Evolutionary conservation across 1,140 invertebrate species (phyloP).

Genomic region (Drosophila sp.): DNA sequence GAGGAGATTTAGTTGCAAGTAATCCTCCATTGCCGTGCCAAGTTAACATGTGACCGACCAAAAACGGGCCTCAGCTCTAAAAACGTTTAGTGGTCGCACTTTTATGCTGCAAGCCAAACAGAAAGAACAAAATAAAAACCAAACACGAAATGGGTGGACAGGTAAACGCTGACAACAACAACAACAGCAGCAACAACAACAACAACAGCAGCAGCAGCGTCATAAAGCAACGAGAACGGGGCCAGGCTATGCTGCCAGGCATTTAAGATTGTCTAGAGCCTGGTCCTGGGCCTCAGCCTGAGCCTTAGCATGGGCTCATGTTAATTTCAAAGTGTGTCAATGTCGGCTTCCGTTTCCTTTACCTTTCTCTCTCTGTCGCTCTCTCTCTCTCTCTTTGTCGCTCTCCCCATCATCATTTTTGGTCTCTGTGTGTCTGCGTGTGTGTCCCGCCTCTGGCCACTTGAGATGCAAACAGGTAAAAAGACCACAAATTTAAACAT

Average conservation of each 20-base stretch:
- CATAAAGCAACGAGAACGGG: slow-evolving; percentile 43
- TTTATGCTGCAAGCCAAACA: slow-evolving; percentile 47
- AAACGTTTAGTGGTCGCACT: slow-evolving; percentile 73
- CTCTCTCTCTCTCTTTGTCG: slow-evolving; percentile 14
- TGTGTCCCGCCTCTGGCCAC: slow-evolving; percentile 52
- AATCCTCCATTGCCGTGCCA: slow-evolving; percentile 53
- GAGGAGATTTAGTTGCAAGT: slow-evolving; percentile 39
- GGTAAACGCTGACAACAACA: slow-evolving; percentile 65
- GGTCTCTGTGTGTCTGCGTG: slow-evolving; percentile 1
- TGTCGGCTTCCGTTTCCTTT: slow-evolving; percentile 76
- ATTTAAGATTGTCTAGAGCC: slow-evolving; percentile 61
- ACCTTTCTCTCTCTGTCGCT: slow-evolving; percentile 18
- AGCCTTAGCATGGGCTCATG: slow-evolving; percentile 41
- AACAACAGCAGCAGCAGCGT: not conserved
- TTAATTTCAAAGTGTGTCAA: slow-evolving; percentile 78
- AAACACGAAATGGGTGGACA: slow-evolving; percentile 76
- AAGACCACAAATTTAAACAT: slow-evolving; percentile 76
- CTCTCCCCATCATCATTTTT: not conserved
- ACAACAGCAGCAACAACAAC: slow-evolving; percentile 9
- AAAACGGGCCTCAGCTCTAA: slow-evolving; percentile 30
- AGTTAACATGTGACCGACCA: slow-evolving; percentile 29
- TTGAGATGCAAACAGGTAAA: slow-evolving; percentile 80
- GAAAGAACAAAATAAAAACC: slow-evolving; percentile 47
- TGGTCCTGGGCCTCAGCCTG: slow-evolving; percentile 22
- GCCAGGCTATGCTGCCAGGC: slow-evolving; percentile 50